Base-by-base conservation (phyloP, 53 echinoderm and acorn worm species). In the Temnopleurus reevesii region DNA sequence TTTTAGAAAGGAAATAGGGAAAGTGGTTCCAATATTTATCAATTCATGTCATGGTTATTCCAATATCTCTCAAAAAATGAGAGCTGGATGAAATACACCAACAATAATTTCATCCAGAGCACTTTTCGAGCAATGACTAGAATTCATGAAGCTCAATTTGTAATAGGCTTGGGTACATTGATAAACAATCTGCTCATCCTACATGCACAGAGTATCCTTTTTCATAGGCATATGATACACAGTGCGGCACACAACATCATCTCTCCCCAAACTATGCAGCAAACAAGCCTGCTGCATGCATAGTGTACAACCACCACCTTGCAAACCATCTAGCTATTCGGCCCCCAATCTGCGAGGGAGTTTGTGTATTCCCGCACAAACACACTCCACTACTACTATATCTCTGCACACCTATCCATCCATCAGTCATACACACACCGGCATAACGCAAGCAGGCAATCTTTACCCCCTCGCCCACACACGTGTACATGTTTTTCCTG, bases 301-400 rank as follows among this genome's bases (percentile, higher is more conserved):
- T 0, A 38, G 45, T 17, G 23, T 63, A 71, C 71, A 71, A n/a
- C 6, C n/a, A n/a, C 41, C 71, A 71, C 21, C 38, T 41, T 2
- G 21, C 71, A 5, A 71, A 41, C 21, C 21, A 71, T 18, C 38
- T 26, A 58, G 58, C 58, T 26, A 58, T 26, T 58, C 25, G n/a
- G n/a, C n/a, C n/a, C 27, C 25, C 58, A 5, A 25, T 58, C 38
- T 38, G 36, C 8, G 41, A 71, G 41, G 41, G 46, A 79, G 47
- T 79, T 79, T 79, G 24, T 79, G 79, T 79, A 79, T 49, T 18
- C 79, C 13, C 41, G 79, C 25, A 79, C 79, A 79, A 79, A 79
- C 79, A 46, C 47, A 49, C 49, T 47, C 4, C 7, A 17, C 13
- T 24, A 76, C 23, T 15, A 10, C 8, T 15, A 10, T 51, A 21